Evolutionary conservation across 2,888 invertebrate species (phyloP).

Genomic region (Hirudinaria manillensis): DNA sequence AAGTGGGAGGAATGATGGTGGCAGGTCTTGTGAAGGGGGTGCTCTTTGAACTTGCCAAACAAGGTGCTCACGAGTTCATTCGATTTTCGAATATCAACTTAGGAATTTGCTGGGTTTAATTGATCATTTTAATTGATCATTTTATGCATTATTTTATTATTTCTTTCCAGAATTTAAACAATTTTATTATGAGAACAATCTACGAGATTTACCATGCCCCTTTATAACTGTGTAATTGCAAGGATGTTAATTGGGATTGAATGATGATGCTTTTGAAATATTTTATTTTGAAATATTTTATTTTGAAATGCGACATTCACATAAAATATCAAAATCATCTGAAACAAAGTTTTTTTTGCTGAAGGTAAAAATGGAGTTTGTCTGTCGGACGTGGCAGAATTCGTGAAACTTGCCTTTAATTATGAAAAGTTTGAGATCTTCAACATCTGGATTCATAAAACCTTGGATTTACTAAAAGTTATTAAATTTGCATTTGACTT

Average conservation of each 20-base stretch:
- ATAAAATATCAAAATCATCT: not conserved
- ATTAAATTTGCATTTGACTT: not conserved
- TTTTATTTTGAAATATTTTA: not conserved
- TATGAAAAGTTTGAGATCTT: constrained; percentile 53
- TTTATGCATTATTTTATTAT: not conserved
- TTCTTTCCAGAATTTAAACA: not conserved
- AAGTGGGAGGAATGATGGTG: not conserved
- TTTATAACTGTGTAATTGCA: no score
- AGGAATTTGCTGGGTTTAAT: not conserved
- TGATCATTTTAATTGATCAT: not conserved
- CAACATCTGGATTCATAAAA: constrained; percentile 40
- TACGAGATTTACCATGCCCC: not conserved
- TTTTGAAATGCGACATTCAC: not conserved
- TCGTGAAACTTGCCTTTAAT: constrained; percentile 51
- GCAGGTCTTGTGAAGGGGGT: not conserved
- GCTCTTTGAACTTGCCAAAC: not conserved
- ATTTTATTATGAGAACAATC: not conserved
- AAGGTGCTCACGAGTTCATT: not conserved
- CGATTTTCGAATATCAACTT: no score
- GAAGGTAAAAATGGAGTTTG: constrained; percentile 51
- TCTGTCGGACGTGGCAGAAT: constrained; percentile 47
- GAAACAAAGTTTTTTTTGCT: not conserved
- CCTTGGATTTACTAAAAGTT: constrained; percentile 36
- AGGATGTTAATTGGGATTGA: no score
- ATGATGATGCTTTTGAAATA: no score